These are phyloP conservation scores for Nannoperca australis DNA, from an alignment of 2,797 vertebrate genomes.

Conservation along the genomic window DNA sequence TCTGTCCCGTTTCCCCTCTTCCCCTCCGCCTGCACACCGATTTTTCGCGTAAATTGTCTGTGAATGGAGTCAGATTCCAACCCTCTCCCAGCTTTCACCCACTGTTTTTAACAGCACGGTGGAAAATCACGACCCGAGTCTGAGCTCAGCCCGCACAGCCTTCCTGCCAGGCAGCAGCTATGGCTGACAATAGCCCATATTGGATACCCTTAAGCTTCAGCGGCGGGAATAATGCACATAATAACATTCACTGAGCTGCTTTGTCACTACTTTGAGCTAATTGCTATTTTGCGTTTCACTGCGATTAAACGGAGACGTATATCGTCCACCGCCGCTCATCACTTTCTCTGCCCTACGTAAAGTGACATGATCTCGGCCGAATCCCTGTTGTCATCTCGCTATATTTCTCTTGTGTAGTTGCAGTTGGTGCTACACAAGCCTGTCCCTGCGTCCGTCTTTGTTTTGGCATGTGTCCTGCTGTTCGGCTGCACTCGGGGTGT, in stretches of 20 bases:
- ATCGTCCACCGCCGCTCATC: constrained; percentile 36
- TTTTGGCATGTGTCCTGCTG: constrained; percentile 1
- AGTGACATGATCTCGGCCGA: constrained; percentile 23
- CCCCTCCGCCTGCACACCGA: background rate
- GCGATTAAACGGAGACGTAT: background rate
- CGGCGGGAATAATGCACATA: background rate
- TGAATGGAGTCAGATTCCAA: background rate
- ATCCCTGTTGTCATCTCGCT: background rate
- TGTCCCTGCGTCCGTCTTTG: background rate
- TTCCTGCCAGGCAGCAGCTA: constrained; percentile 63
- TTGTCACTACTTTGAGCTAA: background rate
- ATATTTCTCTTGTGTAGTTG: constrained; percentile 22
- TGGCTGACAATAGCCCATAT: constrained; percentile 75
- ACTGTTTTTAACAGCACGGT: background rate
- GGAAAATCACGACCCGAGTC: constrained; percentile 69
- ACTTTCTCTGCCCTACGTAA: constrained; percentile 55
- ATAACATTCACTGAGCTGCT: background rate
- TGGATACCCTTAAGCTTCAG: constrained; percentile 28
- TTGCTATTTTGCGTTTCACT: background rate
- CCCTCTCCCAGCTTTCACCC: background rate
- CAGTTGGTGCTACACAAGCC: background rate
- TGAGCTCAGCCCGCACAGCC: constrained; percentile 55
- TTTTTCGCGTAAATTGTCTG: accelerated
- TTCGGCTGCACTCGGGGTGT: constrained; percentile 35
- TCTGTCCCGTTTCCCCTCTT: background rate